These are phyloP conservation scores for Macrophya annulata DNA, from an alignment of 2,888 invertebrate genomes.

Conservation along the genomic window DNA sequence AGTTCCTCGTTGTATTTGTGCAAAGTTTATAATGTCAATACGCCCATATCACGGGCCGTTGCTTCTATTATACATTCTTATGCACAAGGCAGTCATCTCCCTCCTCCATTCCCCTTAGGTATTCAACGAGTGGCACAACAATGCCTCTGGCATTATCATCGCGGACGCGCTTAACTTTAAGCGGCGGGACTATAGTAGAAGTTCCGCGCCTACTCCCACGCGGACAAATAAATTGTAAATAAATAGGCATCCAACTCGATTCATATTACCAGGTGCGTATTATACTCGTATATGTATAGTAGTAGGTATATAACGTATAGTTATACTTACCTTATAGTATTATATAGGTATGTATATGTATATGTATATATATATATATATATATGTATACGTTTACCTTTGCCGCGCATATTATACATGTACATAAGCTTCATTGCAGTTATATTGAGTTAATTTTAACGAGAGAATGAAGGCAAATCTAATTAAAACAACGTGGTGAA, in stretches of 20 bases:
- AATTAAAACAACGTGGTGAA: conserved; percentile 55
- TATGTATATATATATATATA: too few species aligned
- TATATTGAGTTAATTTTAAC: conserved; percentile 51
- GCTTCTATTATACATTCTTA: conserved; percentile 32
- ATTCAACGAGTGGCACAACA: conserved; percentile 30
- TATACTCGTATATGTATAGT: not conserved
- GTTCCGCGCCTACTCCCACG: conserved; percentile 21
- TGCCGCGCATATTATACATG: not conserved
- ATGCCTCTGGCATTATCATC: conserved; percentile 44
- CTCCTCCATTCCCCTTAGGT: conserved; percentile 24
- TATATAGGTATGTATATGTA: too few species aligned
- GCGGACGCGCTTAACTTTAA: not conserved
- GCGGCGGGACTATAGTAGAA: not conserved
- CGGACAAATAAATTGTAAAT: conserved; percentile 14
- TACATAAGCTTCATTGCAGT: not conserved
- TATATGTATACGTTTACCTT: not conserved
- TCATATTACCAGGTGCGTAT: conserved; percentile 26
- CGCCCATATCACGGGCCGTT: conserved; percentile 35
- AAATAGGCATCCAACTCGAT: conserved; percentile 37
- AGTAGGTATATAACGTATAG: not conserved
- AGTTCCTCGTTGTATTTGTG: not conserved
- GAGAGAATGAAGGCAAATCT: conserved; percentile 53
- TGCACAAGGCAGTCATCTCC: not conserved
- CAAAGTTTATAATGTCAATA: conserved; percentile 37
- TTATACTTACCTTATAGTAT: not conserved